These are phyloP conservation scores for Amphipyra berbera DNA, from an alignment of 2,888 invertebrate genomes.

Conservation along the genomic window DNA sequence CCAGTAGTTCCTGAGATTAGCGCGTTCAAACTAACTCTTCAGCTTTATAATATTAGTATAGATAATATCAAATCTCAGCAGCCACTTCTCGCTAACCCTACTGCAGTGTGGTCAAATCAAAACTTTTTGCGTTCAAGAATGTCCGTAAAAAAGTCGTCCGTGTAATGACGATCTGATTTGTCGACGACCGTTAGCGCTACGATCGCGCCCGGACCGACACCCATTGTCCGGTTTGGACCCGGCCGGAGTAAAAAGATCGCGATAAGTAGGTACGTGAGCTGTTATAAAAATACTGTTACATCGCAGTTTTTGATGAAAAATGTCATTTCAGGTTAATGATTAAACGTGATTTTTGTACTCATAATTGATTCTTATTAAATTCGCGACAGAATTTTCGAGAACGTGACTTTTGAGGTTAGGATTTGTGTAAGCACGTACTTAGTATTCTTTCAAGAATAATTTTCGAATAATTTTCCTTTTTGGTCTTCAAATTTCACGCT, in stretches of 20 bases:
- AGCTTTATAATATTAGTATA: no score
- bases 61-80: background rate
- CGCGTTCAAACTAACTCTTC: no score
- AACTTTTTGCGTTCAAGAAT: slow-evolving; percentile 76
- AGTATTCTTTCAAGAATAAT: slow-evolving; percentile 1
- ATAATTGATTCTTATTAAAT: slow-evolving; percentile 42
- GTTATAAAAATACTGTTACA: slow-evolving; percentile 57
- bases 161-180: slow-evolving; percentile 80
- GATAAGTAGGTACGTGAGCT: slow-evolving; percentile 67
- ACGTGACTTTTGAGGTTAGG: slow-evolving; percentile 13
- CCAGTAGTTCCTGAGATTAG: no score
- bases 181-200: slow-evolving; percentile 73
- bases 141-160: slow-evolving; percentile 73
- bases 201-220: slow-evolving; percentile 64
- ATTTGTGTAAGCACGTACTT: slow-evolving; percentile 21
- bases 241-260: slow-evolving; percentile 64
- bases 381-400: slow-evolving; percentile 1
- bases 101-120: slow-evolving; percentile 69
- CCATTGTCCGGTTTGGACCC: slow-evolving; percentile 75
- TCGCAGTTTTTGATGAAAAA: slow-evolving; percentile 49
- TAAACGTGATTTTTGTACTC: slow-evolving; percentile 50
- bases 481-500: no score
- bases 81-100: slow-evolving; percentile 42
- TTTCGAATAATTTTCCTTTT: no score
- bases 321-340: slow-evolving; percentile 57